Percentiles rank a stretch among this genome's conserved stretches.
phyloP scores from a whole-genome alignment of 2,797 vertebrate species.

The Thamnophis elegans region DNA sequence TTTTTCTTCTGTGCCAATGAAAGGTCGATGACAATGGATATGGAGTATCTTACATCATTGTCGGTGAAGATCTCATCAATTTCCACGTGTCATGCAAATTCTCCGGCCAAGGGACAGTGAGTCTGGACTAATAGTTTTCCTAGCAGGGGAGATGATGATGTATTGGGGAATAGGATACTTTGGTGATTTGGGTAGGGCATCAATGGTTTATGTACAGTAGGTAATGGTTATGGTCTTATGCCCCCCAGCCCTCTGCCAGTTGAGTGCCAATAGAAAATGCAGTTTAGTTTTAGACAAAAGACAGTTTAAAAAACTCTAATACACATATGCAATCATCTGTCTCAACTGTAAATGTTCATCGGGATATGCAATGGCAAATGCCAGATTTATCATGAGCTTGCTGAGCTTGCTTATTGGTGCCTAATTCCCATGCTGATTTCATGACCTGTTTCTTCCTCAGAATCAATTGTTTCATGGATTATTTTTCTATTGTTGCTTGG shows the following conservation, averaged over 20 bases:
- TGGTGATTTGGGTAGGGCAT: too few species aligned
- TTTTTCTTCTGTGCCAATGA: background rate
- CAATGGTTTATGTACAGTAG: background rate
- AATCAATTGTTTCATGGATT: background rate
- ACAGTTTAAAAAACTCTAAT: background rate
- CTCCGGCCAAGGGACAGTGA: conserved; percentile 85
- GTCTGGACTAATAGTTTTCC: conserved; percentile 5
- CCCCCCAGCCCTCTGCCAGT: background rate
- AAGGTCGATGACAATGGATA: conserved; percentile 91
- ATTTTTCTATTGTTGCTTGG: background rate
- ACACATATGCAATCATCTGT: background rate
- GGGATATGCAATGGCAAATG: background rate
- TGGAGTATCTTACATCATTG: conserved; percentile 84
- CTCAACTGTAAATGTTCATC: background rate
- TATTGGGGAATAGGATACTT: background rate
- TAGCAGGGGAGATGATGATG: background rate
- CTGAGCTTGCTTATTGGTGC: background rate
- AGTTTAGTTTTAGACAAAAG: background rate
- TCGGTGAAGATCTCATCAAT: conserved; percentile 80
- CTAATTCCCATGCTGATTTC: background rate
- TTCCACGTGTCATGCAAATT: conserved; percentile 89
- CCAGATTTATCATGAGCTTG: background rate
- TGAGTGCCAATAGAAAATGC: background rate
- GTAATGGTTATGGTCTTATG: background rate
- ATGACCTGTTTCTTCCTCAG: background rate